These are phyloP conservation scores for Drosophila vallismaia DNA, from an alignment of 2,888 invertebrate species.

Conservation along the genomic window DNA sequence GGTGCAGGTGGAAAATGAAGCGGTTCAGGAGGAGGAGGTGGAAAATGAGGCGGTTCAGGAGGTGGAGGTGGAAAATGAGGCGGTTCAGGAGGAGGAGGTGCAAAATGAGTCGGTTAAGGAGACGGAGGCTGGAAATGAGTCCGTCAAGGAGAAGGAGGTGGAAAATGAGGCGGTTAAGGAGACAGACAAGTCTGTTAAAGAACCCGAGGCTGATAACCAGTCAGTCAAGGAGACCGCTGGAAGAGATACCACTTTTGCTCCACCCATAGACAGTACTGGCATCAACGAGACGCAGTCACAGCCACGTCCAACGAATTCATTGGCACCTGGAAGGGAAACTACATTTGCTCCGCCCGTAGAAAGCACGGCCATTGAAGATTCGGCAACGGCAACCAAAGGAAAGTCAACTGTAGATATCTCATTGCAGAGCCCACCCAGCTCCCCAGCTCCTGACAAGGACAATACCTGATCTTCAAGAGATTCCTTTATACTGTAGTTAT, in stretches of 20 bases:
- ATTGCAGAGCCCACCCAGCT: neutral
- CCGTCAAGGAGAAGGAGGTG: no score
- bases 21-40: no score
- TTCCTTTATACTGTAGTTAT: neutral
- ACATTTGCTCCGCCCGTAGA: conserved; percentile 47
- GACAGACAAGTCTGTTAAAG: no score
- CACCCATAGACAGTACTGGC: conserved; percentile 53
- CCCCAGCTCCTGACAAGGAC: conserved; percentile 6
- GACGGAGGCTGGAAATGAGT: no score
- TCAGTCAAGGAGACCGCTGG: neutral
- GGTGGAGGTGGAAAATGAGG: no score
- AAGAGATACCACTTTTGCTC: conserved; percentile 52
- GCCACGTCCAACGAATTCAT: neutral
- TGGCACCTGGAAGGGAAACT: conserved; percentile 19
- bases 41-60: no score
- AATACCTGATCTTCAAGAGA: neutral
- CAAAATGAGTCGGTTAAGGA: no score
- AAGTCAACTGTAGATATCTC: neutral
- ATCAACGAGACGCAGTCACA: conserved; percentile 1
- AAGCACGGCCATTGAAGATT: conserved; percentile 28
- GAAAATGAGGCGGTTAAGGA: no score
- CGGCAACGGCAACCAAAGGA: neutral
- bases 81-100: no score
- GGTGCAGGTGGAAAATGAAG: no score
- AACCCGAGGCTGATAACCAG: no score